These are phyloP conservation scores for Planiliza haematocheilus DNA, from an alignment of 2,113 vertebrate genomes.

Conservation along the genomic window DNA sequence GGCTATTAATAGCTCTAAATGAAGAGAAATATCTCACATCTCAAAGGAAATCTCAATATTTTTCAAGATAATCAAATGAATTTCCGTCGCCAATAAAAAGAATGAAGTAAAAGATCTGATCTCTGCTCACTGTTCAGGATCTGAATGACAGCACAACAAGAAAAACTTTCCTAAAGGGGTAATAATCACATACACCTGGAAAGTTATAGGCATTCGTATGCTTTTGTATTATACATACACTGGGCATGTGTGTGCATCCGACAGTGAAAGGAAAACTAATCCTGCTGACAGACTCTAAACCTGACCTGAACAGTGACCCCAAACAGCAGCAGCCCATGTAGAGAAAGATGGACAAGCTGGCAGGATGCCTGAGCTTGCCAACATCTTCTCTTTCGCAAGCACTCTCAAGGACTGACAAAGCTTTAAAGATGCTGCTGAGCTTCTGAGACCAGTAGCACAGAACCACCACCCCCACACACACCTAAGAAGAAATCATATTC, in stretches of 20 bases:
- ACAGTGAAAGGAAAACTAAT: slow-evolving; percentile 67
- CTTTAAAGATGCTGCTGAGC: slow-evolving; percentile 69
- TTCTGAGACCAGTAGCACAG: slow-evolving; percentile 58
- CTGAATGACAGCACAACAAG: slow-evolving; percentile 16
- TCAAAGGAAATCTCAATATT: background rate
- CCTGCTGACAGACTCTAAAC: slow-evolving; percentile 70
- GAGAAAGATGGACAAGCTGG: slow-evolving; percentile 75
- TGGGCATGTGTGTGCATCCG: slow-evolving; percentile 44
- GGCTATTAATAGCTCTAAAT: too few relatives aligned
- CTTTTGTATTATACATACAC: background rate
- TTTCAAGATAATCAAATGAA: background rate
- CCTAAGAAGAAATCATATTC: slow-evolving; percentile 44
- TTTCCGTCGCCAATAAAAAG: background rate
- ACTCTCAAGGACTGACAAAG: slow-evolving; percentile 59
- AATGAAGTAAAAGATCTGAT: background rate
- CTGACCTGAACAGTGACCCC: slow-evolving; percentile 74
- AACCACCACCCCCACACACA: slow-evolving; percentile 55
- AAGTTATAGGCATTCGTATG: slow-evolving; percentile 41
- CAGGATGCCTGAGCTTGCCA: slow-evolving; percentile 66
- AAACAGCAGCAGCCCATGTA: slow-evolving; percentile 67
- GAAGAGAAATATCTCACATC: too few relatives aligned
- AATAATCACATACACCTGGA: background rate
- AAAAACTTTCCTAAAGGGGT: slow-evolving; percentile 35
- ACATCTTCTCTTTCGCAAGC: slow-evolving; percentile 63
- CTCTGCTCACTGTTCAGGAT: too few relatives aligned